Evolutionary conservation across 2,797 vertebrate genomes (phyloP), one percentile per base, ranked within the genome.

Genomic region (Corythornis leucogaster): DNA sequence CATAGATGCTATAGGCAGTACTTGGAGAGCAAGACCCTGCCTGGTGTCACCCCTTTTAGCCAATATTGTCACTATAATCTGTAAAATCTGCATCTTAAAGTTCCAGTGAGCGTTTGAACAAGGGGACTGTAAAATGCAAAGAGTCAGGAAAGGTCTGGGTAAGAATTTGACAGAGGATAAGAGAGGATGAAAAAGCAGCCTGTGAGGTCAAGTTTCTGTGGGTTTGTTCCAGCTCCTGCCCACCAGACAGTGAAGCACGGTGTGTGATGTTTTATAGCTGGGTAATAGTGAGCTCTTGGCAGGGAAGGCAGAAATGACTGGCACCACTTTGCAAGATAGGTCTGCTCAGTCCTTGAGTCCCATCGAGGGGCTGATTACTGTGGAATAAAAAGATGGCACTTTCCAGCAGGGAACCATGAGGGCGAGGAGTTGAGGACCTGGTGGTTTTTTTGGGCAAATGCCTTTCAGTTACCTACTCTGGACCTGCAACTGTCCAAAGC

Each of bases 221-320:
- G 16, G 20, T 42, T 70, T 0, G 0, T 51, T 64, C 46, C 50
- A 75, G 58, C 68, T 68, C 54, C n/a, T 13, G 2, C 55, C 40
- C 5, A 8, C 42, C 69, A 70, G 79, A 50, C 15, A 31, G 35
- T 0, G 0, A 51, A 75, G 51, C n/a, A 8, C 0, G 0, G 21
- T 20, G 51, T n/a, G 63, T 40, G 58, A 46, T 50, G 54, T 21
- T 87, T 81, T 79, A 24, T 14, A 46, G 80, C 67, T 54, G 43
- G 13, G 38, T 51, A 38, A 26, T 33, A 35, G 50, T 90, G 38
- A 68, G 46, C 14, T 79, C 40, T 62, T 58, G 75, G 59, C 78
- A 94, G 70, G 54, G 46, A 86, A 81, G 26, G 54, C 80, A 82
- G 80, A 76, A 84, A 40, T 79, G 67, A 45, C 31, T 55, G 86